Evolutionary conservation across 2,797 vertebrate genomes (phyloP), one percentile per base, ranked within the genome.

Genomic region (Leptatherina wallacei): DNA sequence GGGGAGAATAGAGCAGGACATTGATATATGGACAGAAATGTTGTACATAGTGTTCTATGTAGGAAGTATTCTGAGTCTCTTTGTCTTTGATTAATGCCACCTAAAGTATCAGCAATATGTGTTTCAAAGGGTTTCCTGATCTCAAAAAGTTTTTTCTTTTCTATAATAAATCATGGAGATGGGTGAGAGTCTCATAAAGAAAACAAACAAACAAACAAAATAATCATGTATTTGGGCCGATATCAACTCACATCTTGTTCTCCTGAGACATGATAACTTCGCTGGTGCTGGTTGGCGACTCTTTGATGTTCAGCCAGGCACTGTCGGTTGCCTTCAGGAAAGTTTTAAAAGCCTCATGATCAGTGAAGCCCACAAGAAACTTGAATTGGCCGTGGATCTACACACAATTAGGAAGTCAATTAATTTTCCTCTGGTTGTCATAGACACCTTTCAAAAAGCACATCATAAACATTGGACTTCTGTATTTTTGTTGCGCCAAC

Each of bases 241-340:
- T 27, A 4, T 38, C 6, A 36, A 58, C 88, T 88, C 74, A 90
- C 88, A 82, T 38, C 2, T 3, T 80, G 61, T 40, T 65, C 0
- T 12, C 0, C 35, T 87, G 24, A 14, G 0, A 0, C 47, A 75
- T 29, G 0, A 27, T 0, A 0, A 69, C 0, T 0, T 20, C 6
- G 0, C 6, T 6, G 7, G 1, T 0, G n/a, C 0, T 1, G 9
- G 0, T 1, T 0, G 70, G 6, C 0, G 62, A 61, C 0, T 0
- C 0, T 0, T 0, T 1, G 3, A 66, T 0, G 0, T 52, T 63
- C 0, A 69, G 0, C 80, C 75, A 83, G 61, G 42, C 56, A 65
- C 85, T 88, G 0, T 78, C 13, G 0, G 65, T 75, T 0, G 0
- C 0, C 4, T 65, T 84, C 67, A 88, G 52, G 1, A 83, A 2